Evolutionary conservation across 1,140 invertebrate species (phyloP).

Genomic region (Alviniconcha marisindica): DNA sequence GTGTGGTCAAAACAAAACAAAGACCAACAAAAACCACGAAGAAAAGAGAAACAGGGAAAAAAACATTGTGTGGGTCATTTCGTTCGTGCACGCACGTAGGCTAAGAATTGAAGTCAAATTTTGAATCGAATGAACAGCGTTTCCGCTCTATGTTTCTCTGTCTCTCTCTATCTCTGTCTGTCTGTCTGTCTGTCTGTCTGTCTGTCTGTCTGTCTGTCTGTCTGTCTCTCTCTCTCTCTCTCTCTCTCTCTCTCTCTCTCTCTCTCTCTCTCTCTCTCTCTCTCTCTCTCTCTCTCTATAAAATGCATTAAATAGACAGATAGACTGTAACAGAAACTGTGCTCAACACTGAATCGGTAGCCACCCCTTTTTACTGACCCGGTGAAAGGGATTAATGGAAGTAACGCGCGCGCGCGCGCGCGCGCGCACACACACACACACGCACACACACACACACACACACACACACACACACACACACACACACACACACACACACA

Average conservation of each 20-base stretch:
- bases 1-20: too few relatives aligned
- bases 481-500: too few relatives aligned
- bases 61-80: too few relatives aligned
- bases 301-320: not conserved
- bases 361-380: not conserved
- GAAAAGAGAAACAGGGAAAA: too few relatives aligned
- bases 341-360: too few relatives aligned
- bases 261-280: not conserved
- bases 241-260: not conserved
- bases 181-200: not conserved
- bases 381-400: not conserved
- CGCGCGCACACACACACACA: too few relatives aligned
- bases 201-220: not conserved
- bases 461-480: too few relatives aligned
- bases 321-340: too few relatives aligned
- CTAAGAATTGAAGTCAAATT: too few relatives aligned
- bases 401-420: not conserved
- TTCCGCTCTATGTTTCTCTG: not conserved
- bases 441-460: too few relatives aligned
- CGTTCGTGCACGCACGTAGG: too few relatives aligned
- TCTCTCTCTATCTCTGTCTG: not conserved
- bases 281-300: not conserved
- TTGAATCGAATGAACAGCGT: not conserved
- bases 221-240: conserved; percentile 1
- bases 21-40: too few relatives aligned